phyloP scores from a whole-genome alignment of 2,888 invertebrate species.

The Dilophus febrilis region DNA sequence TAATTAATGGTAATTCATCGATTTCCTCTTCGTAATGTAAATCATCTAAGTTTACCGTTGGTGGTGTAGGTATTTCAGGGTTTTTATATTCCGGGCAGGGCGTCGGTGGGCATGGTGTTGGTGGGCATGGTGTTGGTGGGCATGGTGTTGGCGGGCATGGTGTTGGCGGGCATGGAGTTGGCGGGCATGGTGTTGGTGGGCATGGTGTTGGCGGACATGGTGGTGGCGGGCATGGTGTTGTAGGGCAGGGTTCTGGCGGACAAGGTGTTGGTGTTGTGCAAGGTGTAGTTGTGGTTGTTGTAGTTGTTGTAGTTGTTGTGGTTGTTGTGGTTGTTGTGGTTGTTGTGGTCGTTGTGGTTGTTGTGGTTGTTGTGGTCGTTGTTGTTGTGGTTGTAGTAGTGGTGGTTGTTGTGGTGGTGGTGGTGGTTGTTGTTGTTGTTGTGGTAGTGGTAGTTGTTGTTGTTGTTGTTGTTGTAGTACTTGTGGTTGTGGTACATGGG shows the following conservation, averaged over 20 bases:
- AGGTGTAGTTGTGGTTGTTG: not conserved
- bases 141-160: not conserved
- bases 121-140: not conserved
- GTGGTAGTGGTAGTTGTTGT: not conserved
- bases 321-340: not conserved
- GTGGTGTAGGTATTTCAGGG: too few relatives aligned
- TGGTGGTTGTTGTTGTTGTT: not conserved
- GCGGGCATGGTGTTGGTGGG: not conserved
- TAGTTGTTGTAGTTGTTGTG: not conserved
- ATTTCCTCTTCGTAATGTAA: too few relatives aligned
- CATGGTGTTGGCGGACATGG: too few relatives aligned
- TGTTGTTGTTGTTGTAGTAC: not conserved
- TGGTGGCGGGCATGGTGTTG: not conserved
- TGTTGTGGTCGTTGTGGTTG: not conserved
- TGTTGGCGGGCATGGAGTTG: not conserved
- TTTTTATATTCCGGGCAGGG: too few relatives aligned
- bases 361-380: not conserved
- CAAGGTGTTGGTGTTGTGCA: not conserved
- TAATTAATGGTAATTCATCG: too few relatives aligned
- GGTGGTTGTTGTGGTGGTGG: not conserved
- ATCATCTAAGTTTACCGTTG: too few relatives aligned
- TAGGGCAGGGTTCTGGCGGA: not conserved
- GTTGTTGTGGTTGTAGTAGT: not conserved
- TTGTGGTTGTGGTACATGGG: not conserved
- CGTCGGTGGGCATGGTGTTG: too few relatives aligned